A percentile compares a stretch with the other conserved stretches of the same genome.
Evolutionary conservation across 1,140 invertebrate species (phyloP).

Genomic region (Holotrichia oblita): DNA sequence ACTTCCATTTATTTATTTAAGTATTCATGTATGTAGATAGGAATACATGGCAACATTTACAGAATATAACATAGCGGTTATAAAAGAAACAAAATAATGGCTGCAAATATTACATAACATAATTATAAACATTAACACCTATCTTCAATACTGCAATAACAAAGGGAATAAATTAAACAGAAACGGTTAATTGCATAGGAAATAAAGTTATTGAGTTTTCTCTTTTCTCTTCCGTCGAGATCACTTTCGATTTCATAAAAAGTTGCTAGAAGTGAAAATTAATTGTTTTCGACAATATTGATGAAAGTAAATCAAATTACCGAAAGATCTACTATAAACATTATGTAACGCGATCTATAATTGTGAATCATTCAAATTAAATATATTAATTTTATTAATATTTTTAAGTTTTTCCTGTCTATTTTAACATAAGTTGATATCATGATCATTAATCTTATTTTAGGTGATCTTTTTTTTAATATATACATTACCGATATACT

Average conservation of each 20-base stretch:
- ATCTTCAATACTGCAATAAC: background rate
- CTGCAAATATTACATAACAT: too few species aligned
- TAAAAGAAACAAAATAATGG: too few species aligned
- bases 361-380: slow-evolving; percentile 19
- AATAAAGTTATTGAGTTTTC: background rate
- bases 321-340: background rate
- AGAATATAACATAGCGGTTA: too few species aligned
- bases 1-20: too few species aligned
- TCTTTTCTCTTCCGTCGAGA: background rate
- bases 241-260: slow-evolving; percentile 23
- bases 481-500: too few species aligned
- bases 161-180: background rate
- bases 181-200: background rate
- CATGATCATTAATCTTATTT: too few species aligned
- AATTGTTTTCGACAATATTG: background rate
- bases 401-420: too few species aligned
- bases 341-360: slow-evolving; percentile 5
- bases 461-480: too few species aligned
- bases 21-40: too few species aligned
- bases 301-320: background rate
- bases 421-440: too few species aligned
- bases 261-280: background rate
- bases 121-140: too few species aligned
- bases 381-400: background rate
- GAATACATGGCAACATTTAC: too few species aligned